A percentile compares a stretch with the other conserved stretches of the same genome.
These are phyloP conservation scores for Paradisaea rubra DNA, from an alignment of 2,113 vertebrate species.

Conservation along the genomic window DNA sequence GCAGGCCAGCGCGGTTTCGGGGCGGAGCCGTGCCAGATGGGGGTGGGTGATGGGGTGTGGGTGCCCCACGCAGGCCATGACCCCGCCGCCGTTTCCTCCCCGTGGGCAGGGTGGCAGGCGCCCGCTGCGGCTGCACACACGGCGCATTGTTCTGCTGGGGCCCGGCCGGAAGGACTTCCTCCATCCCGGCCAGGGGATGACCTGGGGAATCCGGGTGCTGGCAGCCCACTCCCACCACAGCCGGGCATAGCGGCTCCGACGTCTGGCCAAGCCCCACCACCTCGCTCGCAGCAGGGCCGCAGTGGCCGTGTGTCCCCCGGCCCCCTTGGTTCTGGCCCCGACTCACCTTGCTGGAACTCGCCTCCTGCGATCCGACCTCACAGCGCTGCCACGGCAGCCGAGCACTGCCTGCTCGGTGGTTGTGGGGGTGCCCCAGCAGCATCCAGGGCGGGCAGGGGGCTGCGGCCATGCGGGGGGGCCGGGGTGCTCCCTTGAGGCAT, in stretches of 20 bases:
- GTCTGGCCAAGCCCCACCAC: background rate
- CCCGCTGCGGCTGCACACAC: background rate
- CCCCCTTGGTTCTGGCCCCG: background rate
- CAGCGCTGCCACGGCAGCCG: background rate
- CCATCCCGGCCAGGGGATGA: background rate
- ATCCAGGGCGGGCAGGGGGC: background rate
- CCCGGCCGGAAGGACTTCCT: conserved; percentile 15
- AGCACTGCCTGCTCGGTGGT: background rate
- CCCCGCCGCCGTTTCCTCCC: conserved; percentile 25
- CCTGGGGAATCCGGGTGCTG: background rate
- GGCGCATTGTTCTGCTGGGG: background rate
- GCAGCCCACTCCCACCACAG: background rate
- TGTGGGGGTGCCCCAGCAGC: background rate
- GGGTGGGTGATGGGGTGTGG: background rate
- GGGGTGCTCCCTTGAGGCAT: background rate
- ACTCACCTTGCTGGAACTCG: conserved; percentile 29
- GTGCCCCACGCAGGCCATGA: background rate
- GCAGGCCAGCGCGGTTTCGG: background rate
- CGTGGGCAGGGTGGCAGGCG: conserved; percentile 10
- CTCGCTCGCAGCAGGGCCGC: background rate
- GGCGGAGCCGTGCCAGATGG: background rate
- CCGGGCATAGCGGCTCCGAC: background rate
- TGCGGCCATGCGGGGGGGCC: conserved; percentile 24
- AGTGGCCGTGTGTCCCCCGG: background rate
- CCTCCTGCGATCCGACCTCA: background rate